Evolutionary conservation across 2,113 vertebrate genomes (phyloP), one percentile per base, ranked within the genome.

Genomic region (Peucedramus taeniatus): DNA sequence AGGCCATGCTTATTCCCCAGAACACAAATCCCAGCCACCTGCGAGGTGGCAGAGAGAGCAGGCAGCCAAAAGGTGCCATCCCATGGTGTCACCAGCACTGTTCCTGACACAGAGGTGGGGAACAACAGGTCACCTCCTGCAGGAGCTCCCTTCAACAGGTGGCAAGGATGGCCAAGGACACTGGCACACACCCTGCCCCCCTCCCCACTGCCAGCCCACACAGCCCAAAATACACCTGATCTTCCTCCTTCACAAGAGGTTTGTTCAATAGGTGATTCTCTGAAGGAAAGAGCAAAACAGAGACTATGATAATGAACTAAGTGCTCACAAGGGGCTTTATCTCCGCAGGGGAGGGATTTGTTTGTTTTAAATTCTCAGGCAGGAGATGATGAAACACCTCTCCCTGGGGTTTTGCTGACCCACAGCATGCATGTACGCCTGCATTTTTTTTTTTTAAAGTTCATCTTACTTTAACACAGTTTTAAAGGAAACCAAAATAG

Each of bases 321-420:
- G 60, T 60, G 50, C 7, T 96, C 91, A 39, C 87, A 76, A 90
- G 77, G 77, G 80, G 93, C 56, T 94, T 95, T 79, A 89, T 76
- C 84, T 97, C 94, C 7, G 0, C 83, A 87, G 71, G 56, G 68
- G 70, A 95, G 42, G 84, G 78, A 96, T 95, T 86, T 90, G 89
- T 65, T 75, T 21, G 66, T 57, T 96, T 95, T 89, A 96, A 88
- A 94, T 51, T 79, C 76, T 80, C 76, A 89, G 39, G 22, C 63
- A 78, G 60, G 2, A 72, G 83, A 96, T 95, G 95, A 96, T 94
- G 85, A 96, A 97, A 96, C 44, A 74, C 40, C 35, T 84, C 53
- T 91, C 89, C 37, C 39, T 1, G 1, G 57, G 56, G 87, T 57
- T 76, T 76, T 71, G 81, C 56, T 94, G 93, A 77, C 86, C 71